Evolutionary conservation across 2,113 vertebrate species (phyloP).

Genomic region (Acanthochromis polyacanthus): DNA sequence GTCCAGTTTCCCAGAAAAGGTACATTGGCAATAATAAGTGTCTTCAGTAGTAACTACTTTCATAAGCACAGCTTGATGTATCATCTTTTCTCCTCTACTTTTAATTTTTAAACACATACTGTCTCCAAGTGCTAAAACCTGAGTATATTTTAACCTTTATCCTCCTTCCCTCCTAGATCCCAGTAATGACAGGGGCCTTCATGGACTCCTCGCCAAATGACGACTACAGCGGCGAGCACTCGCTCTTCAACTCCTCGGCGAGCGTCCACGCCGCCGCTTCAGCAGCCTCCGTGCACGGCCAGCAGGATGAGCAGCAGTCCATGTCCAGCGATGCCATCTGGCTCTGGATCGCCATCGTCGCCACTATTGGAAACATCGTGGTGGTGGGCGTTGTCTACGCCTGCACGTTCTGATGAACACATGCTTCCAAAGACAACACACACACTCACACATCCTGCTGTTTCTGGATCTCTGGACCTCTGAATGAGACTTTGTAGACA

Average conservation of each 20-base stretch:
- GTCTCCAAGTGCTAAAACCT: not conserved
- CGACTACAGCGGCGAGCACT: slow-evolving; percentile 96
- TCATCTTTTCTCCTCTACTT: not conserved
- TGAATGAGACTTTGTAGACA: slow-evolving; percentile 2
- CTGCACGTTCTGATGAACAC: slow-evolving; percentile 92
- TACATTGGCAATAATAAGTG: no score
- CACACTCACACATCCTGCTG: slow-evolving; percentile 15
- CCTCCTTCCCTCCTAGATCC: slow-evolving; percentile 87
- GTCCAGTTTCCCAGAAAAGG: no score
- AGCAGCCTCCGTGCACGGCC: slow-evolving; percentile 84
- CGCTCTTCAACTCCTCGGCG: slow-evolving; percentile 96
- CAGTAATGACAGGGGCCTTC: slow-evolving; percentile 97
- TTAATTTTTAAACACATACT: not conserved
- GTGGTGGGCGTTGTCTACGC: slow-evolving; percentile 97
- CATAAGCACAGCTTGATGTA: not conserved
- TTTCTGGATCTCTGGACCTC: slow-evolving; percentile 32
- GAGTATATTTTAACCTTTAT: not conserved
- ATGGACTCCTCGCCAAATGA: slow-evolving; percentile 98
- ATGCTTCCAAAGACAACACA: slow-evolving; percentile 27
- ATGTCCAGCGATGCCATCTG: slow-evolving; percentile 95
- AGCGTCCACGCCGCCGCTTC: slow-evolving; percentile 89
- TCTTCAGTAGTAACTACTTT: not conserved
- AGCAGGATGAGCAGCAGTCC: slow-evolving; percentile 88
- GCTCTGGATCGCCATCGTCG: slow-evolving; percentile 98
- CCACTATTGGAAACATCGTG: slow-evolving; percentile 98